A percentile compares a stretch with the other conserved stretches of the same genome.
phyloP scores from a whole-genome alignment of 2,797 vertebrate genomes.

The Arnoldichthys spilopterus region DNA sequence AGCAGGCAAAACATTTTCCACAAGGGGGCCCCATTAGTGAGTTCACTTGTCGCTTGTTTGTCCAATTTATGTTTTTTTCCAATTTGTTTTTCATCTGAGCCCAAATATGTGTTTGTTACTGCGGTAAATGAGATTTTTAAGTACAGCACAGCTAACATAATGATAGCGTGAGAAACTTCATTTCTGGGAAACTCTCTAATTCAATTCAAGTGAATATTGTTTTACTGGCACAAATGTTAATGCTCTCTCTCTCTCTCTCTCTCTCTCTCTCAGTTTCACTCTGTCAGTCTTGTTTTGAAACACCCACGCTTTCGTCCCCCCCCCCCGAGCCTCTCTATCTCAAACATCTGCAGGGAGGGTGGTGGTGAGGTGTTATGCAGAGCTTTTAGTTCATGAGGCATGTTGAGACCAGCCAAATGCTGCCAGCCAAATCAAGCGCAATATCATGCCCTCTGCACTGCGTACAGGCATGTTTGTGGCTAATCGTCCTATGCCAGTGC shows the following conservation, averaged over 20 bases:
- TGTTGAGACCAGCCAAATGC: background rate
- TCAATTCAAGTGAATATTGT: slow-evolving; percentile 3
- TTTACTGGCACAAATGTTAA: slow-evolving; percentile 18
- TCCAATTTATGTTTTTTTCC: too few species aligned
- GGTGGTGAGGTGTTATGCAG: background rate
- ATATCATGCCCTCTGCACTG: background rate
- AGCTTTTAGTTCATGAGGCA: background rate
- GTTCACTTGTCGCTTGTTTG: too few species aligned
- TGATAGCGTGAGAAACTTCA: background rate
- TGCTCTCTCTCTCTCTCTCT: background rate
- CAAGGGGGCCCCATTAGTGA: too few species aligned
- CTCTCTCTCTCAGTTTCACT: too few species aligned
- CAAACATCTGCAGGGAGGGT: slow-evolving; percentile 21
- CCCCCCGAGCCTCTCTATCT: background rate
- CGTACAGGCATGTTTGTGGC: background rate
- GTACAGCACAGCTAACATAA: too few species aligned
- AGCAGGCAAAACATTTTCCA: too few species aligned
- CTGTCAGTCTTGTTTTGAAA: background rate
- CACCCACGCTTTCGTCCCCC: background rate
- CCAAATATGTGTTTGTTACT: too few species aligned
- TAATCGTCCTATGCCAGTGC: background rate
- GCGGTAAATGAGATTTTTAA: too few species aligned
- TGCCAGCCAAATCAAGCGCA: background rate
- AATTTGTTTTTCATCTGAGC: too few species aligned
- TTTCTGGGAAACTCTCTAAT: slow-evolving; percentile 12